A percentile compares a stretch with the other conserved stretches of the same genome.
phyloP scores from a whole-genome alignment of 37 sponge, comb jelly and placozoan species.

The Agelas oroides region DNA sequence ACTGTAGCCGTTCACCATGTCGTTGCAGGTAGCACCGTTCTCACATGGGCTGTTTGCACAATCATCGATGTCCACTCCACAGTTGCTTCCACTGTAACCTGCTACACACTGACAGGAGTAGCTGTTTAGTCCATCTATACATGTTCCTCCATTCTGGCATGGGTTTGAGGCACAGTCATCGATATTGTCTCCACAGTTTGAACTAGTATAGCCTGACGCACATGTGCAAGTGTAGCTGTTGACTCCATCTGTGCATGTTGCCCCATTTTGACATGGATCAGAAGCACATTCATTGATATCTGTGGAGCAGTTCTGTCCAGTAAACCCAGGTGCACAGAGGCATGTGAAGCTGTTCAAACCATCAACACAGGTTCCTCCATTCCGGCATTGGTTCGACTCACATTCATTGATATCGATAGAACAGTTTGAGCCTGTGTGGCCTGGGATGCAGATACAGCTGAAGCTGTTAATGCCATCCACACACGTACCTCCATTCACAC shows the following conservation, averaged over 20 bases:
- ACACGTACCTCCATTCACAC: constrained; percentile 72
- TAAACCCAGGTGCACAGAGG: constrained; percentile 51
- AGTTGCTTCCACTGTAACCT: constrained; percentile 66
- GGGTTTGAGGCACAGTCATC: background rate
- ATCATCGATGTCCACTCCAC: constrained; percentile 43
- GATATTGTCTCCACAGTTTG: constrained; percentile 18
- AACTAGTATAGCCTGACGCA: constrained; percentile 37
- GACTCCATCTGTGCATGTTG: constrained; percentile 19
- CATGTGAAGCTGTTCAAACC: constrained; percentile 53
- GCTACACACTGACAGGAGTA: constrained; percentile 29
- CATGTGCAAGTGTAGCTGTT: constrained; percentile 41
- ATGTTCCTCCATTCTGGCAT: constrained; percentile 59
- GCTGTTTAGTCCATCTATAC: background rate
- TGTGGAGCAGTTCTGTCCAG: constrained; percentile 46
- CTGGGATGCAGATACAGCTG: constrained; percentile 54
- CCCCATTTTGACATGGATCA: constrained; percentile 49
- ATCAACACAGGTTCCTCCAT: constrained; percentile 28
- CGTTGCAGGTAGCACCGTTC: constrained; percentile 42
- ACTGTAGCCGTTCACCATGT: constrained; percentile 6
- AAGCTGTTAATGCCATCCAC: constrained; percentile 18
- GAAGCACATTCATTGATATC: constrained; percentile 30
- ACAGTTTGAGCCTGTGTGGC: constrained; percentile 69
- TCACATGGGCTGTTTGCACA: constrained; percentile 42
- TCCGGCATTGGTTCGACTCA: constrained; percentile 42
- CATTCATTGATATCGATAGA: constrained; percentile 50